A percentile compares a stretch with the other conserved stretches of the same genome.
These are phyloP conservation scores for Aythya baeri DNA, from an alignment of 2,113 vertebrate species.

Conservation along the genomic window DNA sequence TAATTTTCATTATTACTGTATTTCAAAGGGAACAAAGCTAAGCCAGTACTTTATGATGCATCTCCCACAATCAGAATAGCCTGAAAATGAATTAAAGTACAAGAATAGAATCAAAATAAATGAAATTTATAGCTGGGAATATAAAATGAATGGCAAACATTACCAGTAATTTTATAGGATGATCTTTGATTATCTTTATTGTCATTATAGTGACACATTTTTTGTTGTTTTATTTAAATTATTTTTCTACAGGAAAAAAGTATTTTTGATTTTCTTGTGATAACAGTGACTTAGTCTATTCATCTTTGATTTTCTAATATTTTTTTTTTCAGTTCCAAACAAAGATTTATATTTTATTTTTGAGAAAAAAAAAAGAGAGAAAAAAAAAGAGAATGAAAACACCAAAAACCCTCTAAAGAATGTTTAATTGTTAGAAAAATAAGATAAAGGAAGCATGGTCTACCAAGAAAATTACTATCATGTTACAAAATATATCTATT, in stretches of 20 bases:
- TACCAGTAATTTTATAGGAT: neutral
- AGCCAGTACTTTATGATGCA: neutral
- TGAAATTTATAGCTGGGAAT: neutral
- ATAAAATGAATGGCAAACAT: neutral
- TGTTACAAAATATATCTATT: neutral
- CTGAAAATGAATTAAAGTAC: neutral
- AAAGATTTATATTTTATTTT: neutral
- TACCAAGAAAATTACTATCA: neutral
- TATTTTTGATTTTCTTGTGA: neutral
- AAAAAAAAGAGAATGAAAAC: no score
- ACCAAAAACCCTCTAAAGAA: neutral
- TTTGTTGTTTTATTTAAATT: neutral
- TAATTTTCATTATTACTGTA: neutral
- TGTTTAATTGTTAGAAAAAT: conserved; percentile 11
- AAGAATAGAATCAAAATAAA: neutral
- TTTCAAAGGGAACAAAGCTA: neutral
- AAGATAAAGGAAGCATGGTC: neutral
- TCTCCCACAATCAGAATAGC: neutral
- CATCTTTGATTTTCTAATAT: neutral
- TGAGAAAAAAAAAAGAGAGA: neutral
- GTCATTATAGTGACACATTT: neutral
- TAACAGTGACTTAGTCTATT: neutral
- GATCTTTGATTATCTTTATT: neutral
- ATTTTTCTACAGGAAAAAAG: neutral
- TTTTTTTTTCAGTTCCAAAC: neutral